A percentile compares a stretch with the other conserved stretches of the same genome.
Conservation (phyloP, 2,113 vertebrate genomes). For the Sus scrofa region DNA sequence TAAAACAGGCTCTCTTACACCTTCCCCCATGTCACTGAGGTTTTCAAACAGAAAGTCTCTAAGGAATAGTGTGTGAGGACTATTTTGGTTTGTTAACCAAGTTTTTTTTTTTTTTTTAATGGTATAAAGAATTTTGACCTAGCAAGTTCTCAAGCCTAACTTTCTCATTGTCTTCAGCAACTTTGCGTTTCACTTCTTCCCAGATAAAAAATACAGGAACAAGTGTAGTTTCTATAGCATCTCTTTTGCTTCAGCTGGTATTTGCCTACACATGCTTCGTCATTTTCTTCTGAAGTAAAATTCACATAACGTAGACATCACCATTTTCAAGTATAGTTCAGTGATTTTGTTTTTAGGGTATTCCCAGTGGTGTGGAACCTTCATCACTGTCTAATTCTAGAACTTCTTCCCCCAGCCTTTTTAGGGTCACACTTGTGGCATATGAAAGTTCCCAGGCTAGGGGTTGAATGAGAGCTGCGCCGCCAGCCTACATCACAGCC, state of each 20-base stretch:
- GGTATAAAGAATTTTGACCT: not conserved
- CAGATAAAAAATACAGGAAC: not conserved
- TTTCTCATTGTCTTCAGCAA: not conserved
- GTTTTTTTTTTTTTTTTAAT: slow-evolving; percentile 18
- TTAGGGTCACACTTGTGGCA: too few species aligned
- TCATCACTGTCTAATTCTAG: not conserved
- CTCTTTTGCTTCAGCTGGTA: not conserved
- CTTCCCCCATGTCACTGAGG: not conserved
- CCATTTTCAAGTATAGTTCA: not conserved
- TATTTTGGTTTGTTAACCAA: not conserved
- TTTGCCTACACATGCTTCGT: not conserved
- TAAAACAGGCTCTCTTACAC: not conserved
- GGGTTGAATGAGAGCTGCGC: too few species aligned
- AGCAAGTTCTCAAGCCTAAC: not conserved
- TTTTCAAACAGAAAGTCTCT: not conserved
- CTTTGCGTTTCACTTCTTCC: not conserved
- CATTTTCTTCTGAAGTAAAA: not conserved
- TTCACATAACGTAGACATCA: not conserved
- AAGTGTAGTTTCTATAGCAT: not conserved
- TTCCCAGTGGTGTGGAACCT: not conserved
- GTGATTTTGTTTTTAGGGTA: not conserved
- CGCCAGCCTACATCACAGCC: too few species aligned
- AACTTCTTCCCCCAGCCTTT: not conserved
- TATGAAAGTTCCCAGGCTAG: too few species aligned
- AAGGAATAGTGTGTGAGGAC: not conserved